Evolutionary conservation across 1,140 invertebrate genomes (phyloP).

Genomic region (Lepidurus apus): DNA sequence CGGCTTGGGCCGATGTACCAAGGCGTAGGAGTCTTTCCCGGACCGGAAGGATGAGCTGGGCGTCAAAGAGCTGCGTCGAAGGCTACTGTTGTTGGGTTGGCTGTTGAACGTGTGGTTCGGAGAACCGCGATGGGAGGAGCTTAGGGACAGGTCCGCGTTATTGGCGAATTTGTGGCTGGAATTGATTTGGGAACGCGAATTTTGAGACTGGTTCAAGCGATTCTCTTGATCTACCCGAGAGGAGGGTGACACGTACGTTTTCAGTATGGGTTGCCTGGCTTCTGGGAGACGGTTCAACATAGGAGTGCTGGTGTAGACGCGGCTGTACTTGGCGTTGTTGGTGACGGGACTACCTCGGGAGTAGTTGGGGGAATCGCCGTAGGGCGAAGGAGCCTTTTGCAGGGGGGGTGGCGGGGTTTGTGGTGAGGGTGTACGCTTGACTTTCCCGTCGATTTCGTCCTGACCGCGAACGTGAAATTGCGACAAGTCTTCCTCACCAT

Average conservation of each 20-base stretch:
- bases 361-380: not conserved
- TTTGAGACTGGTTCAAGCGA: not conserved
- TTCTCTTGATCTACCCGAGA: not conserved
- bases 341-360: not conserved
- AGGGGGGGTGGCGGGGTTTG: constrained; percentile 28
- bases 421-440: constrained; percentile 19
- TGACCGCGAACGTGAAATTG: not conserved
- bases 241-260: not conserved
- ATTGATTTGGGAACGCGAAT: not conserved
- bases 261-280: not conserved
- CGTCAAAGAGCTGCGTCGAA: constrained; percentile 32
- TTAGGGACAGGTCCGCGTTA: not conserved
- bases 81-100: not conserved
- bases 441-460: constrained; percentile 36
- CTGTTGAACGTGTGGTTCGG: not conserved
- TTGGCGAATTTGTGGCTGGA: not conserved
- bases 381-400: constrained; percentile 2
- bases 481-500: constrained; percentile 53
- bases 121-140: not conserved
- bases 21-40: not conserved
- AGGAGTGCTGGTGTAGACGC: constrained; percentile 36
- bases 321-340: constrained; percentile 22
- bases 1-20: constrained; percentile 49
- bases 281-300: constrained; percentile 30
- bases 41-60: constrained; percentile 28